Evolutionary conservation across 2,797 vertebrate species (phyloP).

Genomic region (Lacerta agilis): DNA sequence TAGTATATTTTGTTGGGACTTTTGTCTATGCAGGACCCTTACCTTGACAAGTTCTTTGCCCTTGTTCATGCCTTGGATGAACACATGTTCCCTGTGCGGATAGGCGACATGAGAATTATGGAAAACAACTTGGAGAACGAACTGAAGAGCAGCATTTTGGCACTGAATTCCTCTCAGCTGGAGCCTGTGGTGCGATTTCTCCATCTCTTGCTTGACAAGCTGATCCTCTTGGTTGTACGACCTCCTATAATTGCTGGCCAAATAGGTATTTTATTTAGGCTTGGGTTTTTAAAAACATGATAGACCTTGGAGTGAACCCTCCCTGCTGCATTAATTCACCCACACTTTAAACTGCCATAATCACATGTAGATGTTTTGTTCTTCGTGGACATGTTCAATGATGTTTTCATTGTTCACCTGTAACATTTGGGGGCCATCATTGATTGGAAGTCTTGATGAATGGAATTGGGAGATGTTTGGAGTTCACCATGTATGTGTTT

Average conservation of each 20-base stretch:
- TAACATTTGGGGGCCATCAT: not conserved
- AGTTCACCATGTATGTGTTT: not conserved
- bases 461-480: not conserved
- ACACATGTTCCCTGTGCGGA: conserved; percentile 97
- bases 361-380: not conserved
- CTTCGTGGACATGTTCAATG: not conserved
- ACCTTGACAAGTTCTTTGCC: conserved; percentile 98
- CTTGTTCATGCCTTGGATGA: conserved; percentile 97
- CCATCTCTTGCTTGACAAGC: conserved; percentile 96
- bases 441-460: not conserved
- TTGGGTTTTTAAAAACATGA: conserved; percentile 30
- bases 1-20: conserved; percentile 1
- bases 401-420: not conserved
- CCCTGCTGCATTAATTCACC: not conserved
- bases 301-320: not conserved
- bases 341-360: not conserved
- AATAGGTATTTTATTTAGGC: conserved; percentile 87
- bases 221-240: conserved; percentile 95
- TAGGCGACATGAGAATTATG: conserved; percentile 98
- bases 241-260: conserved; percentile 97
- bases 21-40: conserved; percentile 87
- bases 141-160: conserved; percentile 94
- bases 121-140: conserved; percentile 97
- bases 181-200: conserved; percentile 97
- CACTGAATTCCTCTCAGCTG: conserved; percentile 92